phyloP scores from a whole-genome alignment of 92 coral and sea anemone species.

The Epizoanthus scotinus region DNA sequence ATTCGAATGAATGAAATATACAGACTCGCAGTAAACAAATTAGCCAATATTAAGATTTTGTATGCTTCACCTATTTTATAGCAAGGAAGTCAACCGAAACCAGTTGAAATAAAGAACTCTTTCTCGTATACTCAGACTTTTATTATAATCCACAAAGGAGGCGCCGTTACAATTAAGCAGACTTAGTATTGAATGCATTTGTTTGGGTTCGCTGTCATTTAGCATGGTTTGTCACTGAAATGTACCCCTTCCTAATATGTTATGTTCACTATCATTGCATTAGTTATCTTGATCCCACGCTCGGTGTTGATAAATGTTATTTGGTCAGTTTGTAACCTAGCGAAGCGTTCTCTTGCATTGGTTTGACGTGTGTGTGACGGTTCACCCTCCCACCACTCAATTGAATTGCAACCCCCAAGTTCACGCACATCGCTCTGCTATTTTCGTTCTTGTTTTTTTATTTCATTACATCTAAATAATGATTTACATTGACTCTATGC shows the following conservation, averaged over 20 bases:
- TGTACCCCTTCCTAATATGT: background rate
- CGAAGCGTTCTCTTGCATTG: background rate
- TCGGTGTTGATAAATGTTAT: background rate
- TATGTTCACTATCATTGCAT: background rate
- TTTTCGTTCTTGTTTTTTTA: background rate
- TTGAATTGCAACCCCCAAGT: background rate
- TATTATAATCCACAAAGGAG: background rate
- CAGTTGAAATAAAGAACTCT: background rate
- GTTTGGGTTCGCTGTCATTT: background rate
- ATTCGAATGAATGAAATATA: background rate
- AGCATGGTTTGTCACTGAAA: background rate
- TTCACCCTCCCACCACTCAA: background rate
- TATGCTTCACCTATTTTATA: background rate
- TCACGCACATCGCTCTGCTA: background rate
- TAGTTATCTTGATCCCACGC: background rate
- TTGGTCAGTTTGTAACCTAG: background rate
- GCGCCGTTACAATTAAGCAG: background rate
- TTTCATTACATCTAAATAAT: constrained; percentile 11
- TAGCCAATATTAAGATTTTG: background rate
- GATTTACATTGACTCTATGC: background rate
- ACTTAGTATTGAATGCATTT: background rate
- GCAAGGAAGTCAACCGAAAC: background rate
- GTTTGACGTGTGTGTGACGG: constrained; percentile 23
- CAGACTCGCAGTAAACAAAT: background rate
- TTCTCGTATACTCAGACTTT: background rate